Evolutionary conservation across 2,113 vertebrate genomes (phyloP), one percentile per base, ranked within the genome.

Genomic region (Bubo blakistoni): DNA sequence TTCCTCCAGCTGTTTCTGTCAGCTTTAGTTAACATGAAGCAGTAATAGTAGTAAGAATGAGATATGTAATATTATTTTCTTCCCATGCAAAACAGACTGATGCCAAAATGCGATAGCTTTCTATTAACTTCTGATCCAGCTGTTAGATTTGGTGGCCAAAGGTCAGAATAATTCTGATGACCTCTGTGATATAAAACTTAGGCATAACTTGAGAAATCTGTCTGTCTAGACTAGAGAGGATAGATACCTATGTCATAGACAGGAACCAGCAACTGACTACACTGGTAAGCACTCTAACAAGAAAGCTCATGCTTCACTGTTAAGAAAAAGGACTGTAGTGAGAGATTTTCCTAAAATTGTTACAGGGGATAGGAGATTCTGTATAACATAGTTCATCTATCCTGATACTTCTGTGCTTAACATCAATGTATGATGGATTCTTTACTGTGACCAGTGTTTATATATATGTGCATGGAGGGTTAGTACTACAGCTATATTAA

Each of bases 361-460:
- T 44, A 21, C 24, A 55, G 42, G 22, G 81, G 18, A 26, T 26
- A 47, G 0, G 7, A 73, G 52, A 26, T 76, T 78, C 47, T 70
- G 5, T 20, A 29, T 16, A 34, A 51, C 10, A 32, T 4, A 40
- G 6, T 38, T 83, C 29, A 54, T 52, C 27, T 78, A 18, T 52
- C 11, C 19, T 70, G 30, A 46, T 51, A 51, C 7, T 62, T 77
- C 54, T 61, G 25, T 54, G 36, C 12, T 81, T 32, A 13, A 62
- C 13, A 13, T 10, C 0, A 0, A 14, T 24, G 7, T 6, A 10
- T 24, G 10, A 61, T 11, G 16, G 2, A 9, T 13, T 62, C 55
- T 58, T 83, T 58, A 22, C 10, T 51, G 9, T 34, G 58, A 27
- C 7, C 27, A 16, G 5, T 6, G 3, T 78, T 66, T 49, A 40